Evolutionary conservation across 1,140 invertebrate genomes (phyloP).

Genomic region (Thrips palmi): DNA sequence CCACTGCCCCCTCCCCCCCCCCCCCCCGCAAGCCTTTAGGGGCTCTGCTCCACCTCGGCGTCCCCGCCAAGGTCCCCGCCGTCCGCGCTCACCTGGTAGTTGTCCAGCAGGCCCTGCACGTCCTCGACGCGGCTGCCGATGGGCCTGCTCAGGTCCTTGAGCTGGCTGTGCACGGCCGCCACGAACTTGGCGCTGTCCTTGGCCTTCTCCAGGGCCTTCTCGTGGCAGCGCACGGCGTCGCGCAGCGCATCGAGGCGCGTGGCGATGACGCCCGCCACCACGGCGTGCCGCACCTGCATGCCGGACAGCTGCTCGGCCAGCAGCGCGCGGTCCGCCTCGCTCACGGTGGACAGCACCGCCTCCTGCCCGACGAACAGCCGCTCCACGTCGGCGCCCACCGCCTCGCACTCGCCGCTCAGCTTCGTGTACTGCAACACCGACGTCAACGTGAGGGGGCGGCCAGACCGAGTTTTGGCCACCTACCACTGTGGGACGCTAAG

Average conservation of each 20-base stretch:
- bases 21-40: too few relatives aligned
- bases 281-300: constrained; percentile 53
- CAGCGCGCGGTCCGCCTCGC: constrained; percentile 63
- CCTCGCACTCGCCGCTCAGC: constrained; percentile 51
- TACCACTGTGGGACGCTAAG: too few relatives aligned
- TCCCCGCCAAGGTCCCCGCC: too few relatives aligned
- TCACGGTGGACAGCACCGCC: constrained; percentile 58
- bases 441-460: too few relatives aligned
- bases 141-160: constrained; percentile 65
- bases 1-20: too few relatives aligned
- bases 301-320: constrained; percentile 58
- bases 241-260: constrained; percentile 52
- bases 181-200: constrained; percentile 64
- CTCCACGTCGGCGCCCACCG: constrained; percentile 46
- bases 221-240: constrained; percentile 57
- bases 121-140: constrained; percentile 71
- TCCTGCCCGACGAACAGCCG: constrained; percentile 61
- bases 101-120: constrained; percentile 52
- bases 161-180: constrained; percentile 57
- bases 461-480: too few relatives aligned
- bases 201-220: constrained; percentile 54
- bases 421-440: constrained; percentile 48
- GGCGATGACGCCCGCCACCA: constrained; percentile 50
- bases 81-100: constrained; percentile 45
- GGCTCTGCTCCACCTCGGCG: too few relatives aligned